These are phyloP conservation scores for Latheticus oryzae DNA, from an alignment of 2,888 invertebrate species.

Conservation along the genomic window DNA sequence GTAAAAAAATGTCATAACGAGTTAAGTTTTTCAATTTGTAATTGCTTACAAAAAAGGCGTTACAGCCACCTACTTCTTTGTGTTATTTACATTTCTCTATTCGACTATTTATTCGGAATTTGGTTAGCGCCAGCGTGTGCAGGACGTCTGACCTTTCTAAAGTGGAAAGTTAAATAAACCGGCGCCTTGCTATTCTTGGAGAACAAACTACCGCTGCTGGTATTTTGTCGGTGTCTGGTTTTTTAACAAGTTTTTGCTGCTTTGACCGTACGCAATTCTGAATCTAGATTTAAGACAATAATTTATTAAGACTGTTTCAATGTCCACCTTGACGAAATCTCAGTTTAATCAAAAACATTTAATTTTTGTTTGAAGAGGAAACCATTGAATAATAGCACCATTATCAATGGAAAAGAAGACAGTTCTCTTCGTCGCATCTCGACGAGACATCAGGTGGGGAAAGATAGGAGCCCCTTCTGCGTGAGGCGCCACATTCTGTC, in stretches of 20 bases:
- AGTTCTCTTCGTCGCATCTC: conserved; percentile 1
- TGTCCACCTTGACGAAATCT: conserved; percentile 1
- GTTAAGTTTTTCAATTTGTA: no score
- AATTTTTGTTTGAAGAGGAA: not conserved
- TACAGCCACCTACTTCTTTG: conserved; percentile 13
- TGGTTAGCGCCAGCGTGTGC: conserved; percentile 44
- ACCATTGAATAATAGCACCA: no score
- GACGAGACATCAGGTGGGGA: conserved; percentile 37
- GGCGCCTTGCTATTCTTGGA: conserved; percentile 46
- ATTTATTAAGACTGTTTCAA: no score
- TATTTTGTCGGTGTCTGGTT: conserved; percentile 39
- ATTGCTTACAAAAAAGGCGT: conserved; percentile 19
- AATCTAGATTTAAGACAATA: conserved; percentile 9
- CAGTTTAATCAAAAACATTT: not conserved
- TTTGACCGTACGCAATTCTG: conserved; percentile 18
- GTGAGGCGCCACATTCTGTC: conserved; percentile 50
- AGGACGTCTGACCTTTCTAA: conserved; percentile 46
- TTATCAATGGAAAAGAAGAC: no score
- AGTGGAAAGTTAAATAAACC: conserved; percentile 46
- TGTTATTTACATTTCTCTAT: conserved; percentile 14
- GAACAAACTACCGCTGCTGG: conserved; percentile 40
- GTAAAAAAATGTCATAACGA: no score
- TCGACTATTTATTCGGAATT: conserved; percentile 42
- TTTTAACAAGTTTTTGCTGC: conserved; percentile 34
- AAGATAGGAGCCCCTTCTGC: conserved; percentile 42